Base-by-base conservation (phyloP, 1,140 invertebrate species). In the Homalodisca vitripennis region DNA sequence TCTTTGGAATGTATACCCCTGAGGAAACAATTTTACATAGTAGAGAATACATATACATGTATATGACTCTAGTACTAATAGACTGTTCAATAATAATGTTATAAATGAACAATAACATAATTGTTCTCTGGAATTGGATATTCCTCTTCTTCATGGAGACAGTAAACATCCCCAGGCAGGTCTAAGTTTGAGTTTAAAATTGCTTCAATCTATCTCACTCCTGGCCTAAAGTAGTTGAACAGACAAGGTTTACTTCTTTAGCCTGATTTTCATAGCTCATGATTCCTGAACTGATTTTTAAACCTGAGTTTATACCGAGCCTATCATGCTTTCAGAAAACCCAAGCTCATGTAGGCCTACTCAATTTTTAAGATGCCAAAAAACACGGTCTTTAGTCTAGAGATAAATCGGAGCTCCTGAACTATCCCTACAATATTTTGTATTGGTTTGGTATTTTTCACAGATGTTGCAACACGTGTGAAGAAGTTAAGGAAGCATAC, bases 381-480 rank as follows among this genome's bases (percentile, higher is more conserved):
- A 41, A 6, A 41, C 34, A 17, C 6, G 6, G 6, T 6, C 34
- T 10, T 6, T 6, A 41, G 34, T 17, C 34, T 17, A 17, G 6
- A 41, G 17, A 41, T 17, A 41, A 17, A 17, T 41, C 6, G 34
- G 17, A 6, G 6, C 6, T 41, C 34, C 34, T 17, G 6, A 10
- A 6, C 34, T 17, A 10, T 17, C 34, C 17, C 34, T 17, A 41
- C 34, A 10, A 41, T 17, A 10, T 41, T 41, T 6, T 6, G 34
- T 41, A 17, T 17, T 41, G 34, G 6, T 6, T 10, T 10, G 17
- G 6, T 10, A 17, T 41, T 10, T 41, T 51, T 82, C 83, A n/a
- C 68, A 95, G 94, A 75, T 99, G 97, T 79, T 99, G 97, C 80
- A 98, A 98, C 79, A 97, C 95, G 31, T 99, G 97, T 84, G 92